These are phyloP conservation scores for Apus apus DNA, from an alignment of 2,113 vertebrate species.

Conservation along the genomic window DNA sequence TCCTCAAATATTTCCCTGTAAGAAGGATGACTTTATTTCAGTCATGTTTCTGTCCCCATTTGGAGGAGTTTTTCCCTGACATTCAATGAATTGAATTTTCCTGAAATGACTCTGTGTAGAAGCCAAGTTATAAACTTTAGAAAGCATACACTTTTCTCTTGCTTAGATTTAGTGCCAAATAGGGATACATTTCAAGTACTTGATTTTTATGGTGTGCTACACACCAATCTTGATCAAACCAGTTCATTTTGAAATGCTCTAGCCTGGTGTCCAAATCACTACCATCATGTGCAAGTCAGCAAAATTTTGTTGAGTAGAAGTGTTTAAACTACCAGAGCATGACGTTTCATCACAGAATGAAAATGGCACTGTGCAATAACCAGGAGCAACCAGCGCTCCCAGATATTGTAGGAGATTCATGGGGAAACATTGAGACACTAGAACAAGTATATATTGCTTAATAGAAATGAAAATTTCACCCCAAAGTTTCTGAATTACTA, in stretches of 20 bases:
- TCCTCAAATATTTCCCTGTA: background rate
- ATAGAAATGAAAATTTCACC: background rate
- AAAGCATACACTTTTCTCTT: background rate
- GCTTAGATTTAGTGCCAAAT: background rate
- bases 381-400: background rate
- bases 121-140: background rate
- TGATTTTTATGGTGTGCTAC: background rate
- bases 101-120: background rate
- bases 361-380: background rate
- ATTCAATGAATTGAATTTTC: constrained; percentile 18
- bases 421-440: background rate
- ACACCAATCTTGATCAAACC: background rate
- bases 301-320: background rate
- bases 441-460: background rate
- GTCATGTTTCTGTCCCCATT: background rate
- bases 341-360: background rate
- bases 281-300: background rate
- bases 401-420: background rate
- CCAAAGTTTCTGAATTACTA: background rate
- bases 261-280: background rate
- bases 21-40: background rate
- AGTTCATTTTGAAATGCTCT: background rate
- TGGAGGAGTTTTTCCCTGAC: background rate
- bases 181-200: background rate
- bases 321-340: background rate